Conservation (phyloP, 2,113 vertebrate genomes). For the Dolichotis patagonum region DNA sequence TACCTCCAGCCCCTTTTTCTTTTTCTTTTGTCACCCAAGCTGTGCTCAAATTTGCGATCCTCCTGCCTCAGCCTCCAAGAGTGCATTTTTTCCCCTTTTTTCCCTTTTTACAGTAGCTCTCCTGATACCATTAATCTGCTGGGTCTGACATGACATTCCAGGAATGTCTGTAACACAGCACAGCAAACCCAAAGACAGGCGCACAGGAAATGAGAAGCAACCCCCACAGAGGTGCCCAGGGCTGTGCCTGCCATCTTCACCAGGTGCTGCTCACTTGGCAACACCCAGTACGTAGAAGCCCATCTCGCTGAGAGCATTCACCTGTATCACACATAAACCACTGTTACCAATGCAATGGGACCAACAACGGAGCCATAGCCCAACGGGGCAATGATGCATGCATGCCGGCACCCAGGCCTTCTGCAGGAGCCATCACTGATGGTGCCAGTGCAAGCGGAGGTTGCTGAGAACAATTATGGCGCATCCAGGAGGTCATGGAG, state of each 20-base stretch:
- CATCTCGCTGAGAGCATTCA: too few species aligned
- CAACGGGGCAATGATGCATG: neutral
- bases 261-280: neutral
- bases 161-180: neutral
- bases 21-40: too few species aligned
- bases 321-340: neutral
- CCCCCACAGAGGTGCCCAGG: neutral
- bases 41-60: neutral
- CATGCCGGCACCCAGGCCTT: too few species aligned
- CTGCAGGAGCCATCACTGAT: neutral
- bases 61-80: neutral
- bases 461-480: neutral
- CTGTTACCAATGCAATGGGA: neutral
- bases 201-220: neutral
- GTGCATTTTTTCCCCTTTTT: too few species aligned
- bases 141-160: neutral
- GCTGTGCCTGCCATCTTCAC: neutral
- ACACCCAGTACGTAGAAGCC: neutral
- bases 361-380: neutral
- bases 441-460: too few species aligned
- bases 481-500: neutral
- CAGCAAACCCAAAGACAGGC: neutral
- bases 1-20: neutral
- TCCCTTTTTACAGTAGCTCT: neutral
- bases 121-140: neutral